Evolutionary conservation across 1,140 invertebrate genomes (phyloP), one percentile per base, ranked within the genome.

Genomic region (Drosophila serrata): DNA sequence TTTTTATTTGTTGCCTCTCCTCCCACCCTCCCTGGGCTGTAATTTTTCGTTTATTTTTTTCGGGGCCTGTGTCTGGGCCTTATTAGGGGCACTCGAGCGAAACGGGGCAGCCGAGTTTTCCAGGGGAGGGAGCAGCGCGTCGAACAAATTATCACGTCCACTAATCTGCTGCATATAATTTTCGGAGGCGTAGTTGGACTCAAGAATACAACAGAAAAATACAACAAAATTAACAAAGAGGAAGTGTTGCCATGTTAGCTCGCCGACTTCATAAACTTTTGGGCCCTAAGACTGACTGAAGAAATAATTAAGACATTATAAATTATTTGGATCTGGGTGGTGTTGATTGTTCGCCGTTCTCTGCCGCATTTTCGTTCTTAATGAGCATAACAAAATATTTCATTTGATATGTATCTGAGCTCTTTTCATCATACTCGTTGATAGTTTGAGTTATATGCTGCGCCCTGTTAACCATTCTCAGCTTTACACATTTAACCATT

Each of bases 231-330:
- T 29, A 53, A 37, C 51, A 31, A 40, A 64, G 65, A 90, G 86
- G 86, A 90, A 88, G 81, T 90, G 85, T 85, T 85, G 80, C 69
- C 86, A 75, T 90, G 86, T 90, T 90, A 61, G 81, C 74, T 73
- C 35, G 68, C 39, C 61, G 65, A 70, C 65, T 67, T 87, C 80
- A 84, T 88, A 88, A 88, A 81, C 81, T 90, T 90, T 81, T 43
- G 65, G 29, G n/a, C n/a, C 35, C 37, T 45, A 61, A n/a, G n/a
- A n/a, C n/a, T n/a, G 63, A 53, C 58, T 63, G 49, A 49, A 61
- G 72, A 87, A 90, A 90, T 90, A 90, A 90, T 90, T 90, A 90
- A 90, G 85, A 90, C 85, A 90, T 90, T 90, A 90, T 90, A 90
- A 90, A 90, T 88, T 85, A 90, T 88, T 84, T 85, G 70, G 56